Percentiles rank a stretch among this genome's conserved stretches.
These are phyloP conservation scores for Chromoteleia sp. DNA, from an alignment of 2,888 invertebrate genomes.

Conservation along the genomic window DNA sequence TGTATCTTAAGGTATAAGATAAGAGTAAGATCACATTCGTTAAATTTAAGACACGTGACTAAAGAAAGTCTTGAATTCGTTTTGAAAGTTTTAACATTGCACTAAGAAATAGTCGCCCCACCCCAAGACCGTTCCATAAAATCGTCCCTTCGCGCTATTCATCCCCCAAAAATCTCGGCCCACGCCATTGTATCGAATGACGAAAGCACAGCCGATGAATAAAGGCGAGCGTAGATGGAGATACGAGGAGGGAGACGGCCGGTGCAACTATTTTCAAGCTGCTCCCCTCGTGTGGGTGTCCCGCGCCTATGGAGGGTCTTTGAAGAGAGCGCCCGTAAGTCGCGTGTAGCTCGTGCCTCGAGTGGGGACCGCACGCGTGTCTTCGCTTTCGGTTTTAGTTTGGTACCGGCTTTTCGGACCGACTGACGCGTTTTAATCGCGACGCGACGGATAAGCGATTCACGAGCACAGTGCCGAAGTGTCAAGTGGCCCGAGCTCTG, in stretches of 20 bases:
- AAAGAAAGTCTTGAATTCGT: too few species aligned
- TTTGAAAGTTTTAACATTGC: too few species aligned
- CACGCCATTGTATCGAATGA: slow-evolving; percentile 50
- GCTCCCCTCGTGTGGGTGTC: slow-evolving; percentile 68
- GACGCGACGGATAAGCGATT: slow-evolving; percentile 24
- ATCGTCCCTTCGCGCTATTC: slow-evolving; percentile 15
- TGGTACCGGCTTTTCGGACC: slow-evolving; percentile 75
- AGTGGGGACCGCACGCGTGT: slow-evolving; percentile 82
- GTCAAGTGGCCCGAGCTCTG: slow-evolving; percentile 37
- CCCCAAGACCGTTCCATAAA: slow-evolving; percentile 10
- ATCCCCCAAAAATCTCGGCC: slow-evolving; percentile 43
- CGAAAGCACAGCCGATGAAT: slow-evolving; percentile 52
- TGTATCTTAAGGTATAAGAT: too few species aligned
- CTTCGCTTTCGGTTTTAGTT: slow-evolving; percentile 83
- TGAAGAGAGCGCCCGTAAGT: slow-evolving; percentile 66
- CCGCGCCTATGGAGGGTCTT: slow-evolving; percentile 63
- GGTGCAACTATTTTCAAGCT: slow-evolving; percentile 70
- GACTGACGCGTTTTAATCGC: slow-evolving; percentile 68
- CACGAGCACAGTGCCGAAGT: background rate
- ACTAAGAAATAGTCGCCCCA: too few species aligned
- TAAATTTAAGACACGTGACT: too few species aligned
- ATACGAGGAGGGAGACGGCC: slow-evolving; percentile 49
- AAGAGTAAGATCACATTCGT: too few species aligned
- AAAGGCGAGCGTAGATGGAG: slow-evolving; percentile 35
- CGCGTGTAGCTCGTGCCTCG: slow-evolving; percentile 69